phyloP scores from a whole-genome alignment of 2,797 vertebrate genomes.

The Austrolebias charrua region DNA sequence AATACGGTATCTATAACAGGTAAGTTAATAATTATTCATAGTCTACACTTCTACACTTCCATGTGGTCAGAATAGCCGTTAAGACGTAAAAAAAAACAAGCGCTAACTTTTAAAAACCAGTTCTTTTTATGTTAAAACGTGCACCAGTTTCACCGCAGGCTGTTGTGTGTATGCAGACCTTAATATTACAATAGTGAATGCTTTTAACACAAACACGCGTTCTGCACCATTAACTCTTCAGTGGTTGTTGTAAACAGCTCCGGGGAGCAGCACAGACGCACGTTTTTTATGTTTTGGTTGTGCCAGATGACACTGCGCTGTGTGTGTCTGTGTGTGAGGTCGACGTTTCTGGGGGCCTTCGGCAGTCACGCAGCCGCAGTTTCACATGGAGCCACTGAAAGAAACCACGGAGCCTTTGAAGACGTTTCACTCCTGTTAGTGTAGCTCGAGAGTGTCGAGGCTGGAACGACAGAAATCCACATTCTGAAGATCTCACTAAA shows the following conservation, averaged over 20 bases:
- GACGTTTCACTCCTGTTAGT: constrained; percentile 23
- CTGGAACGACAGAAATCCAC: constrained; percentile 32
- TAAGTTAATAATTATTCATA: too few species aligned
- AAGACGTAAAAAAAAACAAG: too few species aligned
- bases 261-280: not conserved
- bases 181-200: too few species aligned
- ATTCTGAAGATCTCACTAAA: constrained; percentile 8
- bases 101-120: too few species aligned
- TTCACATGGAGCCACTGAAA: constrained; percentile 5
- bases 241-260: constrained; percentile 7
- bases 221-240: constrained; percentile 21
- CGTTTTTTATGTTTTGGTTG: constrained; percentile 11
- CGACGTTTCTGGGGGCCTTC: constrained; percentile 21
- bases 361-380: constrained; percentile 15
- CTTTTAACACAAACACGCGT: constrained; percentile 15
- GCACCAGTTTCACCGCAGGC: too few species aligned
- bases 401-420: constrained; percentile 50
- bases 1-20: too few species aligned
- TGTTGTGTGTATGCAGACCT: too few species aligned
- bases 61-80: too few species aligned
- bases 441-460: constrained; percentile 30
- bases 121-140: too few species aligned
- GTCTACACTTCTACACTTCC: too few species aligned
- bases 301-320: constrained; percentile 11
- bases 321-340: constrained; percentile 12